Evolutionary conservation across 2,888 invertebrate genomes (phyloP).

Genomic region (Rugalucina vietnamica): DNA sequence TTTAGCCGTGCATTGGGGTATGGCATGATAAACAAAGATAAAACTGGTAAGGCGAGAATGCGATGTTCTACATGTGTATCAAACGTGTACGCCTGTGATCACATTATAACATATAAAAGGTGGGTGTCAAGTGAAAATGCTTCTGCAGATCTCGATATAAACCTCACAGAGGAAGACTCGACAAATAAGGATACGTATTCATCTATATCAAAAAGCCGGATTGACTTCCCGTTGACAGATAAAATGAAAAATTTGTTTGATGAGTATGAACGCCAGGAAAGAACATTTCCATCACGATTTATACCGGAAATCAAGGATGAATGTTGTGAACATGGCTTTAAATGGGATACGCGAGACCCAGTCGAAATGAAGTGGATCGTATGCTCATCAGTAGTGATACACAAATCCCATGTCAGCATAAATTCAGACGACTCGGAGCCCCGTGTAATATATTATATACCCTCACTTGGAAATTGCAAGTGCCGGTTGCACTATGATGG

Average conservation of each 20-base stretch:
- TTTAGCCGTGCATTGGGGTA: not conserved
- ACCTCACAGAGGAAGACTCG: not conserved
- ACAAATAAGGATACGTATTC: not conserved
- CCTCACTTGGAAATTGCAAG: not conserved
- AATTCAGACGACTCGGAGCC: not conserved
- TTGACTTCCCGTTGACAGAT: not conserved
- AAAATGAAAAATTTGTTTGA: not conserved
- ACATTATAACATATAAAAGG: not conserved
- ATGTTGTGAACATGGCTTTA: not conserved
- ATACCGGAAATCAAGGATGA: not conserved
- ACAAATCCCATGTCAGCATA: not conserved
- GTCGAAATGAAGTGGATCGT: not conserved
- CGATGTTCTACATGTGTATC: not conserved
- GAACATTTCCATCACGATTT: not conserved
- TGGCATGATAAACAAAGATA: not conserved
- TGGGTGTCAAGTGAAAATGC: not conserved
- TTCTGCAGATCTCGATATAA: not conserved
- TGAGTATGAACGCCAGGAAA: not conserved
- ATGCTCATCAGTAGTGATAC: not conserved
- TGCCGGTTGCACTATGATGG: not conserved
- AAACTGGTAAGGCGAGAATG: not conserved
- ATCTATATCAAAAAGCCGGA: not conserved
- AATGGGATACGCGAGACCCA: not conserved
- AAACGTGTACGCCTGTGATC: not conserved
- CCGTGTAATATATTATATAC: not conserved